Base-by-base conservation (phyloP, 1,140 invertebrate species). In the Caenorhabditis briggsae region DNA sequence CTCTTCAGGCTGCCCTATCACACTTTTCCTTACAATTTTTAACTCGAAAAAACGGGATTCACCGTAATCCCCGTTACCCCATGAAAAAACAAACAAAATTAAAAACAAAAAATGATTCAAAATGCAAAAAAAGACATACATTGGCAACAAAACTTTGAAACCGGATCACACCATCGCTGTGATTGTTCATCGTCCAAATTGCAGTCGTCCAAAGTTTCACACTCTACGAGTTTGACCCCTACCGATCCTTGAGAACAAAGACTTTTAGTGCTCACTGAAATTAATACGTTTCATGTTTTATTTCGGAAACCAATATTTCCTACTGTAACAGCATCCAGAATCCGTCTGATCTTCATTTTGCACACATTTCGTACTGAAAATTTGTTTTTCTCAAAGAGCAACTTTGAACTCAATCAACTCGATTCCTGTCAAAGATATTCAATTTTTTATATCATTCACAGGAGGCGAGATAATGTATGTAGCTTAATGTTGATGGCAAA, bases 271-370 rank as follows among this genome's bases (percentile, higher is more conserved):
- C 23, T 9, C 18, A 23, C 70, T 78, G 70, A 50, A 53, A 78
- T 50, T 11, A 50, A 18, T 14, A 48, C 1, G 33, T 33, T 33
- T 33, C 33, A 25, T 70, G n/a, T 7, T 20, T 16, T n/a, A 23
- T 23, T 20, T 23, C 16, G 9, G n/a, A 78, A 64, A 16, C 25
- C 8, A 0, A 48, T 18, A 50, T 9, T 8, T 78, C 18, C 41
- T 78, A 78, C 70, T 78, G 46, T 78, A 78, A 12, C 70, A 78
- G 50, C 70, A 78, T 50, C 70, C 70, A 23, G 25, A 23, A 11
- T 9, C 9, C 5, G 7, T 0, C 12, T 11, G 5, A 48, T 48
- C 33, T 23, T 53, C 20, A 23, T 8, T 20, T 18, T 20, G 11
- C 8, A 78, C 46, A 23, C 70, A 78, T 5, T 9, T 50, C 2